These are phyloP conservation scores for Siderastrea siderea DNA, from an alignment of 92 coral and sea anemone species.

Conservation along the genomic window DNA sequence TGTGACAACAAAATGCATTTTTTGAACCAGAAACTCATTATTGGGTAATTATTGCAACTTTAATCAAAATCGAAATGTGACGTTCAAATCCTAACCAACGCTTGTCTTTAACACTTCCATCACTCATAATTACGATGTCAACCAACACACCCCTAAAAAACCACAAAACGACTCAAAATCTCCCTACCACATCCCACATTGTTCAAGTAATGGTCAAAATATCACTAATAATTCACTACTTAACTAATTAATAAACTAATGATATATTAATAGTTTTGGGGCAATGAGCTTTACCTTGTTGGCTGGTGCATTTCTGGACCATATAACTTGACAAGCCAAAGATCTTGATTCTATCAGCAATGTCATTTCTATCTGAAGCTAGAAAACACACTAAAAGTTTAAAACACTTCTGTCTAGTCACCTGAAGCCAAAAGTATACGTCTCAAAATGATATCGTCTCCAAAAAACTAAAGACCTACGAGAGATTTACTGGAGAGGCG, in stretches of 20 bases:
- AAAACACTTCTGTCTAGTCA: background rate
- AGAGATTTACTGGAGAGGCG: too few relatives aligned
- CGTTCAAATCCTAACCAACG: background rate
- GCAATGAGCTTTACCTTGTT: background rate
- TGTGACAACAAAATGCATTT: background rate
- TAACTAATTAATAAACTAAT: background rate
- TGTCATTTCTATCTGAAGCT: constrained; percentile 29
- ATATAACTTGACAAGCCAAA: constrained; percentile 1
- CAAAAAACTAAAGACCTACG: too few relatives aligned
- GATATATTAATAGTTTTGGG: background rate
- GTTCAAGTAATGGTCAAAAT: too few relatives aligned
- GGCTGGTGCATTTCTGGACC: constrained; percentile 32
- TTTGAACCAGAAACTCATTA: too few relatives aligned
- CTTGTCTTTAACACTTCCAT: too few relatives aligned
- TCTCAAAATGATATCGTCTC: background rate
- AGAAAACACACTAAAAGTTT: background rate
- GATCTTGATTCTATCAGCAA: constrained; percentile 13
- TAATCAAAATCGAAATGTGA: background rate
- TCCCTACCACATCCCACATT: too few relatives aligned
- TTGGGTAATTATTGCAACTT: background rate
- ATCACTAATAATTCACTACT: background rate
- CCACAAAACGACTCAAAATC: too few relatives aligned
- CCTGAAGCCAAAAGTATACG: background rate
- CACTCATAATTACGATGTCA: too few relatives aligned
- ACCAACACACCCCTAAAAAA: too few relatives aligned